phyloP scores from a whole-genome alignment of 92 coral and sea anemone species.

The Epizoanthus rinbou region DNA sequence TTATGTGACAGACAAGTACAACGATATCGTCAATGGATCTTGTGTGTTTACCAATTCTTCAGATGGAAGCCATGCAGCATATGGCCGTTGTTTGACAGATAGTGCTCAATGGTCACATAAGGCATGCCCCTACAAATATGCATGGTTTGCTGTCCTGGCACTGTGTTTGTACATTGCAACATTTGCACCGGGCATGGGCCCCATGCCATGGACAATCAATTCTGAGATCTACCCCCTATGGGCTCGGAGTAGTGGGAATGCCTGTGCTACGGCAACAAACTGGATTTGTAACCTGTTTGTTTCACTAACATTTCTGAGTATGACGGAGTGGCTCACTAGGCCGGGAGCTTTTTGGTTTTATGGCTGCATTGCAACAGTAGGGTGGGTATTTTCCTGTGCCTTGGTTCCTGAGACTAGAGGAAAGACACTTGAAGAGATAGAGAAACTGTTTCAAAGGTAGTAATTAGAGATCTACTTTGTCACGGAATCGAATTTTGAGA shows the following conservation, averaged over 20 bases:
- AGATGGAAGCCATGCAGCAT: conserved; percentile 51
- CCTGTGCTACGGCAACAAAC: conserved; percentile 78
- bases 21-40: conserved; percentile 72
- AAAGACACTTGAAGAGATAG: conserved; percentile 86
- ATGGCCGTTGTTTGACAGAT: conserved; percentile 76
- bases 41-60: conserved; percentile 64
- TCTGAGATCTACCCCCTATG: conserved; percentile 87
- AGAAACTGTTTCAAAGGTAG: conserved; percentile 54
- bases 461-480: too few species aligned
- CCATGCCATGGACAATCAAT: conserved; percentile 89
- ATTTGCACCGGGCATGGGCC: conserved; percentile 91
- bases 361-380: conserved; percentile 68
- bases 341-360: conserved; percentile 94
- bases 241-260: conserved; percentile 83
- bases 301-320: conserved; percentile 74
- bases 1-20: conserved; percentile 46
- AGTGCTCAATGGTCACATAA: conserved; percentile 60
- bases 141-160: conserved; percentile 85
- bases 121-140: conserved; percentile 84
- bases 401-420: conserved; percentile 92
- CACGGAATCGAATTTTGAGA: too few species aligned
- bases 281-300: conserved; percentile 78
- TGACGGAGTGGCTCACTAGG: conserved; percentile 75
- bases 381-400: conserved; percentile 80
- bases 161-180: conserved; percentile 72